These are phyloP conservation scores for Leuciscus idus DNA, from an alignment of 2,113 vertebrate genomes.

Conservation along the genomic window DNA sequence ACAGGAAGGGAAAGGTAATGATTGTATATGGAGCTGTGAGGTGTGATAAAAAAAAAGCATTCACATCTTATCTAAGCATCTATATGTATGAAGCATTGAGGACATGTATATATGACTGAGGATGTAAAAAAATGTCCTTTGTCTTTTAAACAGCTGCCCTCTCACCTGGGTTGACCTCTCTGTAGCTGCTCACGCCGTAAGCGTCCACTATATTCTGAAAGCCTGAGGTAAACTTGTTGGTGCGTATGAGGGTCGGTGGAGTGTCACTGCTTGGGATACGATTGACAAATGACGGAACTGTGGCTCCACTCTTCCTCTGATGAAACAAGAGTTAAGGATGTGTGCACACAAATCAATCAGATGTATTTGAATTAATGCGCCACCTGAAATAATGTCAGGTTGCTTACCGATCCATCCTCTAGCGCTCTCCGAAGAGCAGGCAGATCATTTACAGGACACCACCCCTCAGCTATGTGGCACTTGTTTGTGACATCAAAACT, in stretches of 20 bases:
- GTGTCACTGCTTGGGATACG: conserved; percentile 90
- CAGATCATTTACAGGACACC: conserved; percentile 91
- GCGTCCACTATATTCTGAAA: conserved; percentile 98
- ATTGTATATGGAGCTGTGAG: conserved; percentile 90
- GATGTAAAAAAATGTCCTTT: not conserved
- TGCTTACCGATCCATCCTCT: conserved; percentile 92
- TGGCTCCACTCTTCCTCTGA: conserved; percentile 88
- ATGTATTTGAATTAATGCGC: not conserved
- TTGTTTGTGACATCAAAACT: conserved; percentile 98
- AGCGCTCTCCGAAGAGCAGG: conserved; percentile 81
- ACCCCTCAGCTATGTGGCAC: conserved; percentile 96
- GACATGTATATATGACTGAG: not conserved
- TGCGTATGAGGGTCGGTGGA: conserved; percentile 91
- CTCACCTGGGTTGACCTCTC: conserved; percentile 95
- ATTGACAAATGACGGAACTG: conserved; percentile 93
- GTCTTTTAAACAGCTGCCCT: not conserved
- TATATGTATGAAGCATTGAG: not conserved
- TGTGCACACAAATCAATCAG: not conserved
- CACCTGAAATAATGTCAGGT: not conserved
- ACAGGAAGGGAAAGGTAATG: conserved; percentile 96
- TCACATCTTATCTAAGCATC: not conserved
- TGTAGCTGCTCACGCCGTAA: conserved; percentile 92
- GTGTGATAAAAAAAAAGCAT: not conserved
- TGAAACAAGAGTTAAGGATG: conserved; percentile 20
- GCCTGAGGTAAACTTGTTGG: conserved; percentile 96